These are phyloP conservation scores for Drosophila rhopaloa DNA, from an alignment of 1,140 invertebrate species.

Conservation along the genomic window DNA sequence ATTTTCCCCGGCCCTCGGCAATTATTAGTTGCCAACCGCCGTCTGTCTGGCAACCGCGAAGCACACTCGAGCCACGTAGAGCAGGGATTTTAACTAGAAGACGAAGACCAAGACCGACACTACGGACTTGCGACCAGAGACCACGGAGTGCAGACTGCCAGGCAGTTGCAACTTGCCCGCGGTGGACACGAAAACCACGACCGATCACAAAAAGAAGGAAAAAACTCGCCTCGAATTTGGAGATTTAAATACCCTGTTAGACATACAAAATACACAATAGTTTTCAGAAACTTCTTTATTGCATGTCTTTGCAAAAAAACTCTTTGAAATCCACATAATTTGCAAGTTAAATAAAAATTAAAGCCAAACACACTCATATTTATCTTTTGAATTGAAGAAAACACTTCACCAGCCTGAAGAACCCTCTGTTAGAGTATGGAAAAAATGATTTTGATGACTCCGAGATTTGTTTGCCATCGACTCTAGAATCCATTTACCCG, in stretches of 20 bases:
- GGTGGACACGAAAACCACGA: constrained; percentile 64
- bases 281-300: too few species aligned
- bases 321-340: too few species aligned
- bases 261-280: too few species aligned
- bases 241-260: background rate
- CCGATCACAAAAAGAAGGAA: constrained; percentile 2
- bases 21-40: constrained; percentile 69
- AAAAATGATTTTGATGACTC: constrained; percentile 45
- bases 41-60: constrained; percentile 36
- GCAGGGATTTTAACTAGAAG: constrained; percentile 58
- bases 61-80: constrained; percentile 49
- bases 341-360: too few species aligned
- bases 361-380: too few species aligned
- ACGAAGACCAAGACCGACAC: constrained; percentile 14
- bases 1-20: constrained; percentile 33
- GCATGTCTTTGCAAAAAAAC: too few species aligned
- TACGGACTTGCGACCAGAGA: constrained; percentile 8
- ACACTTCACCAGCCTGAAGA: too few species aligned
- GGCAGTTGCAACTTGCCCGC: constrained; percentile 50
- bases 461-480: constrained; percentile 55
- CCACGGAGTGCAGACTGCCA: constrained; percentile 25
- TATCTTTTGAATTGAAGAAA: background rate
- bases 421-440: constrained; percentile 12
- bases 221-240: background rate
- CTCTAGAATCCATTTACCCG: constrained; percentile 31